Conservation (phyloP, 2,113 vertebrate species). For the Halichoeres trimaculatus region DNA sequence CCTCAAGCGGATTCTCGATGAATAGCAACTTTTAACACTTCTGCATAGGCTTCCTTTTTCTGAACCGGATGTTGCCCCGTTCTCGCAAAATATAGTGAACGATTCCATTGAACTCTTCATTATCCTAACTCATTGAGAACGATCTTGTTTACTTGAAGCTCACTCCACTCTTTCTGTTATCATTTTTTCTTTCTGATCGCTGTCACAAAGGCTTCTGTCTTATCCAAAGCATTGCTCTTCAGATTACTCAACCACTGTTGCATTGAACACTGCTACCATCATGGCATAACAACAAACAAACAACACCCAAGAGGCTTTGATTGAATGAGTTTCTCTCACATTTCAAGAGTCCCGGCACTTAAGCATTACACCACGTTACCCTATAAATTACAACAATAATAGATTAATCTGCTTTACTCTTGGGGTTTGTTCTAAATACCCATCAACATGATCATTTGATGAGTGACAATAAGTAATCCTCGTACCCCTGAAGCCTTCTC, state of each 20-base stretch:
- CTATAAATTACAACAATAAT: constrained; percentile 61
- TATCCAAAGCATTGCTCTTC: constrained; percentile 17
- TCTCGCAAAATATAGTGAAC: too few relatives aligned
- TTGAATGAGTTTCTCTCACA: constrained; percentile 64
- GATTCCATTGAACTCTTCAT: too few relatives aligned
- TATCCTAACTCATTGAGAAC: background rate
- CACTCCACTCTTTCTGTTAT: background rate
- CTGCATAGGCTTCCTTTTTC: too few relatives aligned
- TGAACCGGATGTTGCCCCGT: too few relatives aligned
- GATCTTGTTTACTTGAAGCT: background rate
- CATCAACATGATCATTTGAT: constrained; percentile 46
- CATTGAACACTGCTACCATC: constrained; percentile 46
- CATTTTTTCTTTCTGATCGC: background rate
- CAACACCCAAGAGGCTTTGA: constrained; percentile 55
- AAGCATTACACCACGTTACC: constrained; percentile 20
- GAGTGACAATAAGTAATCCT: constrained; percentile 63
- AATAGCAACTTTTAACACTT: too few relatives aligned
- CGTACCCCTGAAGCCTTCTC: constrained; percentile 58
- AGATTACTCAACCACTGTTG: constrained; percentile 16
- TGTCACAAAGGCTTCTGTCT: constrained; percentile 11
- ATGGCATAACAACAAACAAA: constrained; percentile 55
- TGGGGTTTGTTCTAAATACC: constrained; percentile 35
- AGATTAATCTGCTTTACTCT: constrained; percentile 53
- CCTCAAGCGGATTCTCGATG: too few relatives aligned
- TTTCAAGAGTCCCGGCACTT: constrained; percentile 59